phyloP scores from a whole-genome alignment of 1,140 invertebrate genomes.

The Holotrichia oblita region DNA sequence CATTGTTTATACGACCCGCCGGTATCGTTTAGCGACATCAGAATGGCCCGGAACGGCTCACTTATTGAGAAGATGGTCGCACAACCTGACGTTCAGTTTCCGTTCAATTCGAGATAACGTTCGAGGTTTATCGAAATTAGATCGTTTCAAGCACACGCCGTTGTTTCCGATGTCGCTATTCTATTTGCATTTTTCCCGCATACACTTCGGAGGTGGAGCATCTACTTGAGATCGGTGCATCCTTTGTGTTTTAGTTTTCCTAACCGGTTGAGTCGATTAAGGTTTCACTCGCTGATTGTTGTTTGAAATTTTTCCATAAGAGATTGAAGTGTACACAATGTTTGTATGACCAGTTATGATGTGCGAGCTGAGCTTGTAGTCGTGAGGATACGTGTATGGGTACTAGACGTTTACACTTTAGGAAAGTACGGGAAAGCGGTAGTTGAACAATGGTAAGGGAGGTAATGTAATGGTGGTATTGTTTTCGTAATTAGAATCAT shows the following conservation, averaged over 20 bases:
- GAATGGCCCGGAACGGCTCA: conserved; percentile 6
- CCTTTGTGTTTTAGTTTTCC: not conserved
- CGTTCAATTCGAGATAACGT: conserved; percentile 21
- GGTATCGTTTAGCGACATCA: conserved; percentile 3
- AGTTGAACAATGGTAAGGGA: too few species aligned
- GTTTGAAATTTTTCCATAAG: too few species aligned
- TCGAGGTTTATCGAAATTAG: conserved; percentile 33
- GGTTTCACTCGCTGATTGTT: too few species aligned
- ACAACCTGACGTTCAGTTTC: not conserved
- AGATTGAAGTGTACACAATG: too few species aligned
- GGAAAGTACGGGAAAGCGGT: too few species aligned
- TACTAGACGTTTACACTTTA: too few species aligned
- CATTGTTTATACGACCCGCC: conserved; percentile 11
- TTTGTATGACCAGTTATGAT: too few species aligned
- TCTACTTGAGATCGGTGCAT: not conserved
- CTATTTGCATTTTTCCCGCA: conserved; percentile 5
- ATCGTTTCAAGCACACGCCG: conserved; percentile 17
- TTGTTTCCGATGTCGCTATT: not conserved
- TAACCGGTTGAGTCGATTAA: too few species aligned
- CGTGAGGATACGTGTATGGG: too few species aligned
- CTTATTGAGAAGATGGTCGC: not conserved
- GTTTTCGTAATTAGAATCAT: too few species aligned
- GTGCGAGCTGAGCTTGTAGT: too few species aligned
- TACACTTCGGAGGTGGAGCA: not conserved
- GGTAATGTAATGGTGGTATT: too few species aligned